A percentile compares a stretch with the other conserved stretches of the same genome.
Evolutionary conservation across 2,113 vertebrate species (phyloP).

Genomic region (Corvus hawaiiensis): DNA sequence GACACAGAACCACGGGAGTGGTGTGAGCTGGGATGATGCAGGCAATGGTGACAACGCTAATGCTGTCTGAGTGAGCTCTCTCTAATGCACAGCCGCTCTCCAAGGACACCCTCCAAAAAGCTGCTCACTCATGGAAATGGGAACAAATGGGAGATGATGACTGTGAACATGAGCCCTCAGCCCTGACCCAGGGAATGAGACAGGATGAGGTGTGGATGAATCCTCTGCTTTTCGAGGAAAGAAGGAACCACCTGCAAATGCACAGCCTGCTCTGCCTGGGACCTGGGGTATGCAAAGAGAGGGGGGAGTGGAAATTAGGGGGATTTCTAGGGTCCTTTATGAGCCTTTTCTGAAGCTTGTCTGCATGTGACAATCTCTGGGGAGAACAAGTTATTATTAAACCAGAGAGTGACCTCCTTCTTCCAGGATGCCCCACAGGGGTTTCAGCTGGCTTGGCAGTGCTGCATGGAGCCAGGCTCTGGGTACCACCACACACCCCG

Average conservation of each 20-base stretch:
- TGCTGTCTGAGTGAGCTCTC: not conserved
- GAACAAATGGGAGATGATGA: not conserved
- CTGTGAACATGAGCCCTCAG: not conserved
- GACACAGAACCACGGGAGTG: not conserved
- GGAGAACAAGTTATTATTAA: not conserved
- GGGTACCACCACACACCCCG: not conserved
- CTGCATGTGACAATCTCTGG: not conserved
- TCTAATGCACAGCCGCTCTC: not conserved
- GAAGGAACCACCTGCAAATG: not conserved
- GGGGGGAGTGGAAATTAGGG: not conserved
- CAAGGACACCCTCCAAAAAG: not conserved
- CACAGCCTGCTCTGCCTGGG: not conserved
- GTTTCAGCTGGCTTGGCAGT: not conserved
- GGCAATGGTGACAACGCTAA: not conserved
- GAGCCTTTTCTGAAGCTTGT: not conserved
- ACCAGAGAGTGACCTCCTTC: not conserved
- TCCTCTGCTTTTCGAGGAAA: not conserved
- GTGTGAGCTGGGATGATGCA: accelerated
- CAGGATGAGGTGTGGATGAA: not conserved
- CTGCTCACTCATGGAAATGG: not conserved
- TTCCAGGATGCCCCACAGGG: not conserved
- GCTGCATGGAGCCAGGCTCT: not conserved
- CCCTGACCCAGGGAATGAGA: not conserved
- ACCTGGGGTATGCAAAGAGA: not conserved
- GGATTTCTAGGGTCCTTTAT: not conserved